Conservation (phyloP, 2,888 invertebrate genomes). For the Brachyopa scutellaris region DNA sequence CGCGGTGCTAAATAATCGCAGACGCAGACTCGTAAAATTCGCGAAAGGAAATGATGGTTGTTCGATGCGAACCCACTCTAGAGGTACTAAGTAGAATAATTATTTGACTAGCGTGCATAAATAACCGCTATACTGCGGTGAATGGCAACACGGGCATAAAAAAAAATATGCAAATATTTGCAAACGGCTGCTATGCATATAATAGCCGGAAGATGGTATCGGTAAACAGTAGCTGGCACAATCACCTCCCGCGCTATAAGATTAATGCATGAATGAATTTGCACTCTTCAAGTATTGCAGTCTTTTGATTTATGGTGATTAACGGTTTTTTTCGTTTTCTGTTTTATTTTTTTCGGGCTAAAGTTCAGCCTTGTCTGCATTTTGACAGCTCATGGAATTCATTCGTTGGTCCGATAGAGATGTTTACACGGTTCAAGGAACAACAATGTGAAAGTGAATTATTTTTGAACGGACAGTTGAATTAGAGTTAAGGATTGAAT, state of each 20-base stretch:
- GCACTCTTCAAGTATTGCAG: not conserved
- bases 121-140: slow-evolving; percentile 5
- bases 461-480: too few relatives aligned
- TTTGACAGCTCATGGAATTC: slow-evolving; percentile 12
- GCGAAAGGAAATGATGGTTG: slow-evolving; percentile 40
- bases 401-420: not conserved
- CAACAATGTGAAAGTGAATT: too few relatives aligned
- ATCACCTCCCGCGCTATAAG: not conserved
- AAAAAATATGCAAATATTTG: slow-evolving; percentile 35
- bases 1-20: not conserved
- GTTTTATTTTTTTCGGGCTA: not conserved
- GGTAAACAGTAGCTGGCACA: slow-evolving; percentile 24
- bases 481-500: too few relatives aligned
- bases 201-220: slow-evolving; percentile 50
- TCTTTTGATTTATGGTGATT: slow-evolving; percentile 22
- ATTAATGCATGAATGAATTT: slow-evolving; percentile 33
- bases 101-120: slow-evolving; percentile 44
- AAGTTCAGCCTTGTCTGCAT: slow-evolving; percentile 8
- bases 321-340: not conserved
- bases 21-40: slow-evolving; percentile 8
- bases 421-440: not conserved
- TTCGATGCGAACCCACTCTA: slow-evolving; percentile 25
- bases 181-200: slow-evolving; percentile 25
- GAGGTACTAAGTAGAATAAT: slow-evolving; percentile 62
- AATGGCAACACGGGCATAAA: not conserved